Base-by-base conservation (phyloP, 2,113 vertebrate genomes). In the Gopherus flavomarginatus region DNA sequence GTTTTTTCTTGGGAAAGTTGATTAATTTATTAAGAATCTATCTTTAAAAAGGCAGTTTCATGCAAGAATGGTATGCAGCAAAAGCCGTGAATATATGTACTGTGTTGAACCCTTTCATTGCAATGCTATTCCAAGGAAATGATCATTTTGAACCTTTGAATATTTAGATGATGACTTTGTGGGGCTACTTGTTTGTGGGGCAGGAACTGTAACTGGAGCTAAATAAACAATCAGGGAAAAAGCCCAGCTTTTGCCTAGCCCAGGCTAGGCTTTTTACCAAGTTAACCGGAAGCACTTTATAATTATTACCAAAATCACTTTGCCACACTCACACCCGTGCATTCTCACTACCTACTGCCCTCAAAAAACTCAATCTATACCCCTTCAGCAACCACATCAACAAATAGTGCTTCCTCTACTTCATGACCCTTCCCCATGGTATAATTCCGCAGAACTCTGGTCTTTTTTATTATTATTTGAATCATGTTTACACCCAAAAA, bases 11-110 rank as follows among this genome's bases (percentile, higher is more conserved):
- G 0, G 3, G 72, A 92, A 97, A 98, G 94, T 90, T 94, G 89
- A 95, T 97, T 90, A 95, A 90, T 96, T 87, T 93, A 79, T 90
- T 96, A 97, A 83, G 90, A 91, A 87, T 92, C 94, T 62, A 62
- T 88, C 85, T 86, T 83, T 95, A 86, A 91, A 96, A 96, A 94
- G 81, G 87, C 91, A 91, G 65, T 9, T 78, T 90, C 87, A 95
- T 80, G 90, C 89, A 96, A 82, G 90, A 92, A 92, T 21, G 49
- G 42, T 72, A 89, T 2, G 35, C 59, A 87, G 92, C 90, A 89
- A 96, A 96, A 44, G 87, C 86, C 75, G 12, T 19, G 6, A 44
- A 42, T 85, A 91, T 85, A 50, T 29, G 80, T 57, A 83, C 80
- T 93, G 92, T 87, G 87, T 95, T 94, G 94, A 96, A 94, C 75